Conservation (phyloP, 2,888 invertebrate genomes). For the Malthinus seriepunctatus region DNA sequence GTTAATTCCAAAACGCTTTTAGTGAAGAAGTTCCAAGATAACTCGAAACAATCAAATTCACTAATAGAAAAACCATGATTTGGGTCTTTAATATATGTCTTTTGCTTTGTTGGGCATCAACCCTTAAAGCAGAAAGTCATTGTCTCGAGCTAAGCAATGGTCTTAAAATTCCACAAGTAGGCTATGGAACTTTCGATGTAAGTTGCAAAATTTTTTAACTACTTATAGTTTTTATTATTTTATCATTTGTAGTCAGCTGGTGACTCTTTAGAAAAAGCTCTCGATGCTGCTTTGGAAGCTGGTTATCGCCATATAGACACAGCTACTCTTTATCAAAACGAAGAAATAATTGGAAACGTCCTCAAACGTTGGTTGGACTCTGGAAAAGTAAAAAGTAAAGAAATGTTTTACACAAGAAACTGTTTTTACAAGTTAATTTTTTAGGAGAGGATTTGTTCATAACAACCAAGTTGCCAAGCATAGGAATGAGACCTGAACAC, state of each 20-base stretch:
- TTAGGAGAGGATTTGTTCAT: conserved; percentile 78
- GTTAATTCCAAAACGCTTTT: no score
- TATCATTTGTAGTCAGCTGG: background rate
- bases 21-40: no score
- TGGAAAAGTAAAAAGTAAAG: conserved; percentile 55
- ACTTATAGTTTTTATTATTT: background rate
- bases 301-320: conserved; percentile 87
- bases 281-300: conserved; percentile 70
- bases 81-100: background rate
- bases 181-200: background rate
- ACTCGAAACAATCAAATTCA: no score
- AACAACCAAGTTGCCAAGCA: conserved; percentile 76
- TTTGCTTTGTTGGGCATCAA: background rate
- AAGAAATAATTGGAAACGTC: conserved; percentile 73
- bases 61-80: background rate
- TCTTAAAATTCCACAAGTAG: background rate
- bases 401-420: background rate
- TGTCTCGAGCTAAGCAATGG: conserved; percentile 39
- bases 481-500: conserved; percentile 63
- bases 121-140: background rate
- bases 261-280: conserved; percentile 66
- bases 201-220: background rate
- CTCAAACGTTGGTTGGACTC: conserved; percentile 71
- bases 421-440: background rate
- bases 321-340: conserved; percentile 78